Evolutionary conservation across 37 sponge, comb jelly and placozoan genomes (phyloP), one percentile per base, ranked within the genome.

Genomic region (Cladorhizidae sp.): DNA sequence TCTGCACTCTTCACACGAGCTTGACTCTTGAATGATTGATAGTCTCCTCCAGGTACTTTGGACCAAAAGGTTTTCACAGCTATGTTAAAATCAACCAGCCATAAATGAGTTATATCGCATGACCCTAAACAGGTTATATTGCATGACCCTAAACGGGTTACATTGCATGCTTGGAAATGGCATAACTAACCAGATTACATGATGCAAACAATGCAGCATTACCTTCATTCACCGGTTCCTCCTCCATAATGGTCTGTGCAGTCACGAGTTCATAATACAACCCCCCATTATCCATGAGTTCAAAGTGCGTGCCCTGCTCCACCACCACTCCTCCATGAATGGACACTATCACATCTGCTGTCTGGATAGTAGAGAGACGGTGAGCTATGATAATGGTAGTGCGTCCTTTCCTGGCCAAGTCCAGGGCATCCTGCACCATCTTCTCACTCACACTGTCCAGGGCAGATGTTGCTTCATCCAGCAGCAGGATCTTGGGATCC

Each of bases 391-490:
- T 73, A 33, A 96, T 85, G 52, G 93, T 96, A 41, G 97, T 96
- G 32, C 97, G 64, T 32, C 99, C 99, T 70, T 91, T 81, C 55
- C 93, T 80, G 62, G 93, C 98, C 87, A 83, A 92, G 80, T 97
- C 97, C 56, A 97, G 88, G 28, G 97, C 97, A 25, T 81, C 84
- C 52, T 97, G 97, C 9, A 97, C 97, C 5, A 91, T 45, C 58
- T 82, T 80, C 80, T 96, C 97, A 77, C 93, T 90, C 87, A 93
- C 83, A 21, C 79, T 93, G 88, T 96, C 97, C 64, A 96, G 88
- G 64, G 97, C 97, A 38, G 91, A 90, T 37, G 97, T 96, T 72
- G 97, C 97, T 74, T 96, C 97, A 63, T 96, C 97, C 80, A 96
- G 85, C 40, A 96, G 86, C 71, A 96, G 86, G 43, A 96, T 85